Base-by-base conservation (phyloP, 2,888 invertebrate species). In the Sceliomorpha sp. region DNA sequence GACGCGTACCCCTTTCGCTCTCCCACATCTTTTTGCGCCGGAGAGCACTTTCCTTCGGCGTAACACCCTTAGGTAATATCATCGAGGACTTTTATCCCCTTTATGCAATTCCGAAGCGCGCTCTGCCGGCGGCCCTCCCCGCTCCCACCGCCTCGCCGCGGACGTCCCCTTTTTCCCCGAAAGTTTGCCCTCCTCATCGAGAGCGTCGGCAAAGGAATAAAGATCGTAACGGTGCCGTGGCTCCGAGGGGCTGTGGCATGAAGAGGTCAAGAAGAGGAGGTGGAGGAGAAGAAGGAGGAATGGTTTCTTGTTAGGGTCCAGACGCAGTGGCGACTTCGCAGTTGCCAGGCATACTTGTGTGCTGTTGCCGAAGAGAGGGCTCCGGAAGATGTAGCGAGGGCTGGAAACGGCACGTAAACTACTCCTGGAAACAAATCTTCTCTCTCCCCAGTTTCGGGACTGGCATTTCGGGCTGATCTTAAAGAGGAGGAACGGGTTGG, bases 281-380 rank as follows among this genome's bases (percentile, higher is more conserved):
- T n/a, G n/a, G n/a, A n/a, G n/a, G n/a, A n/a, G n/a, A n/a, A 72
- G 74, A 80, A 75, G 80, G 80, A 80, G 81, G 81, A 81, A 82
- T 82, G 84, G 86, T 85, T 86, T 86, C 86, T 86, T 86, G 85
- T 86, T 86, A 85, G 84, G 84, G 83, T 86, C 83, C 85, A 86
- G 86, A 86, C 85, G 81, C 79, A 81, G 78, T 79, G 85, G 83
- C 84, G 85, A 85, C 85, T 84, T 77, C 76, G 67, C 77, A 79
- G 70, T 66, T 71, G 66, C 67, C 62, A 63, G 51, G 62, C 68
- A 68, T 68, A 62, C 62, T 68, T 56, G 68, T 50, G 60, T 59
- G 66, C 66, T 51, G 62, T 44, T 56, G 45, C 55, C 60, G 58
- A 51, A 51, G 58, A 50, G 32, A 45, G 50, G 39, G 15, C 36